Evolutionary conservation across 2,797 vertebrate genomes (phyloP).

Genomic region (Poeciliopsis infans): DNA sequence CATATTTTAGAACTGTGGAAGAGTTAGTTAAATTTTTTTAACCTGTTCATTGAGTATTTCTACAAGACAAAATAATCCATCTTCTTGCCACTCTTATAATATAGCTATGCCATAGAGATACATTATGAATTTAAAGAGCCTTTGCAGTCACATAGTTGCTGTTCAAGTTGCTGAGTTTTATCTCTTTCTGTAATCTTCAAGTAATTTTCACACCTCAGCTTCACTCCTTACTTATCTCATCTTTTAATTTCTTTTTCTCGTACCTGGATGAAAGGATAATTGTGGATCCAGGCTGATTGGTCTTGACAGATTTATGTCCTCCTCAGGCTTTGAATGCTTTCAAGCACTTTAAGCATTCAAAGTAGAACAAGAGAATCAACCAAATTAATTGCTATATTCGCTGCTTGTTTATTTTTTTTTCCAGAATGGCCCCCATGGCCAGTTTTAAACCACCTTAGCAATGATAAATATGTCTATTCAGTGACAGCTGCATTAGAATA

Average conservation of each 20-base stretch:
- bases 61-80: not conserved
- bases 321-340: not conserved
- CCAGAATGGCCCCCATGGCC: not conserved
- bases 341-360: not conserved
- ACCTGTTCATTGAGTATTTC: not conserved
- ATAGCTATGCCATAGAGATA: not conserved
- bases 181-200: not conserved
- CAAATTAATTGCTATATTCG: not conserved
- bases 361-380: not conserved
- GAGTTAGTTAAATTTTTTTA: not conserved
- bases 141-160: not conserved
- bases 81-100: not conserved
- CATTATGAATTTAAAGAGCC: not conserved
- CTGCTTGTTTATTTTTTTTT: not conserved
- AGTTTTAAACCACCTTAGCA: not conserved
- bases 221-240: not conserved
- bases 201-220: not conserved
- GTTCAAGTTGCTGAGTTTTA: not conserved
- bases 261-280: not conserved
- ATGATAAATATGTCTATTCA: constrained; percentile 23
- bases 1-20: not conserved
- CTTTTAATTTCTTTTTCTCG: not conserved
- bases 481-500: constrained; percentile 31
- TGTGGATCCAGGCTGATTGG: not conserved
- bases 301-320: not conserved